Conservation (phyloP, 2,888 invertebrate genomes). For the Tribolium freemani region DNA sequence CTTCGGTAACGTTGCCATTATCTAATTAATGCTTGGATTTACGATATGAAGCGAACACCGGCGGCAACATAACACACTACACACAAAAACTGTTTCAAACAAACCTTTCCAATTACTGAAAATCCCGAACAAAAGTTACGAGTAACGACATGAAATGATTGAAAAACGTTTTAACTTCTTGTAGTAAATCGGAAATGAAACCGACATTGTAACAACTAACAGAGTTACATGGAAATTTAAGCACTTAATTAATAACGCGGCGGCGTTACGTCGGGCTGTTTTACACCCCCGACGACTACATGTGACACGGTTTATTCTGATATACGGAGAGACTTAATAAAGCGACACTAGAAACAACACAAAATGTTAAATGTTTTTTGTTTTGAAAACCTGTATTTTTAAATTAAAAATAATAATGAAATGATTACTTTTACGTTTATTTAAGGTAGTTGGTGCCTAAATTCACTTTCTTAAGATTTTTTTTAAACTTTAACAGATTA, state of each 20-base stretch:
- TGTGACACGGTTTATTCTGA: constrained; percentile 1
- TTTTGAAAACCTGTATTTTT: no score
- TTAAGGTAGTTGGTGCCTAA: no score
- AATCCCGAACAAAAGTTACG: not conserved
- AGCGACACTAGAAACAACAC: not conserved
- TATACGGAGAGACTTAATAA: not conserved
- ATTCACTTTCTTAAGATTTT: no score
- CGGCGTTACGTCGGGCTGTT: constrained; percentile 24
- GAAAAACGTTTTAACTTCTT: constrained; percentile 11
- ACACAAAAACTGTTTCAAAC: constrained; percentile 5
- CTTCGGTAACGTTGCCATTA: constrained; percentile 23
- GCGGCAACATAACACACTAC: not conserved
- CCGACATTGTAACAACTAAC: constrained; percentile 28
- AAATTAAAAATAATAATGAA: no score
- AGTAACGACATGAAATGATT: constrained; percentile 2
- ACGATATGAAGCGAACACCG: constrained; percentile 12
- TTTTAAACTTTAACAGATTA: no score
- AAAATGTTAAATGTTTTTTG: no score
- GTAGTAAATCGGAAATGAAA: constrained; percentile 1
- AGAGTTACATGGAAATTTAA: constrained; percentile 37
- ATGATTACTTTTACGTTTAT: no score
- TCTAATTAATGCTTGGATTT: constrained; percentile 27
- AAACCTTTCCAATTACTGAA: constrained; percentile 23
- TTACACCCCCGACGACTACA: constrained; percentile 24
- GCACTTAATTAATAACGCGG: constrained; percentile 37